Base-by-base conservation (phyloP, 1,140 invertebrate species). In the Streblospio benedicti region DNA sequence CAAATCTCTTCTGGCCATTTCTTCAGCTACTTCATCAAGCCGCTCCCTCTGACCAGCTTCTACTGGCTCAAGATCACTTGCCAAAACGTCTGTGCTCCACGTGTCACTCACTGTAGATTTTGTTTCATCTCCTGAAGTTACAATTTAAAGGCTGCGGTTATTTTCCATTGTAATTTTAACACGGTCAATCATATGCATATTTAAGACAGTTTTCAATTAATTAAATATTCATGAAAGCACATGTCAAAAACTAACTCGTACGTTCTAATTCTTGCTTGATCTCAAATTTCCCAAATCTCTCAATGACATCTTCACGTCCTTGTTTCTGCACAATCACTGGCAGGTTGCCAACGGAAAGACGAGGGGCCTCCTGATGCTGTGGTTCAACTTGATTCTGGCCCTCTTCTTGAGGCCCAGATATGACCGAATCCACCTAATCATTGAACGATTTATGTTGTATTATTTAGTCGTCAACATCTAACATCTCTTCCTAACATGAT, bases 201-300 rank as follows among this genome's bases (percentile, higher is more conserved):
- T 23, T n/a, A 16, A 50, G 12, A 50, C n/a, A n/a, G n/a, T n/a
- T n/a, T 50, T 12, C 47, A 50, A 23, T 12, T 50, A 50, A 50
- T 16, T 50, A 50, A 14, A 50, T 0, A 14, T 14, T 18, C 14
- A 41, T 41, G 38, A 41, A 14, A 14, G 18, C 38, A 41, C 38
- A 41, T 0, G 0, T 14, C 38, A 41, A 41, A 14, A 41, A 41
- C 14, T 41, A 57, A 54, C 62, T 67, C 64, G 63, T 69, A 73
- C 67, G 66, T 59, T 64, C 71, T 41, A 71, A 47, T 63, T 76
- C 70, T 18, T 64, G 53, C 62, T 69, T 69, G 54, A 97, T 92
- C 72, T 95, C 93, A 79, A 99, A 99, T 79, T 96, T 96, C 69
- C 94, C 95, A 83, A 99, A 99, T 76, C 97, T 94, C 62, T 98